Conservation (phyloP, 2,797 vertebrate species). For the Schizopygopsis malacanthus region DNA sequence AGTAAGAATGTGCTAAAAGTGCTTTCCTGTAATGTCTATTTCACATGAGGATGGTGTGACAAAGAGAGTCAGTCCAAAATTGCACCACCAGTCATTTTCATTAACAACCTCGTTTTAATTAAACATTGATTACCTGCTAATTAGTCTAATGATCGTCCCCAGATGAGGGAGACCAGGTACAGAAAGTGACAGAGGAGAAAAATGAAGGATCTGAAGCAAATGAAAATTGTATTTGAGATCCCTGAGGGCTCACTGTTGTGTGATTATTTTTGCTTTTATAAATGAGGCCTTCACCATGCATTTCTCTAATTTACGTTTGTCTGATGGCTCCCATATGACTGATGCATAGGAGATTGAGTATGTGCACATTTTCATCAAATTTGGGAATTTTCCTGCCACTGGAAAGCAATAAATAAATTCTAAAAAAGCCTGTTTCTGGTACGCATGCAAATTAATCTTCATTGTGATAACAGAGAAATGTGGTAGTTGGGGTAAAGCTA, state of each 20-base stretch:
- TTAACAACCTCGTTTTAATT: conserved; percentile 89
- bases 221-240: conserved; percentile 73
- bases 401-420: conserved; percentile 73
- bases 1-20: conserved; percentile 49
- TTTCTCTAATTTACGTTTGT: conserved; percentile 81
- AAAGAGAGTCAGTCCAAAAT: conserved; percentile 68
- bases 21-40: conserved; percentile 58
- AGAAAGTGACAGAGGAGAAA: conserved; percentile 75
- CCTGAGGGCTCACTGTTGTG: conserved; percentile 73
- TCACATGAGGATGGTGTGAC: conserved; percentile 58
- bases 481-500: conserved; percentile 61
- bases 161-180: conserved; percentile 81
- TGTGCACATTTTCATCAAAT: conserved; percentile 77
- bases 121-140: conserved; percentile 92
- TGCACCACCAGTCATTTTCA: conserved; percentile 80
- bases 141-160: conserved; percentile 88
- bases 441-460: conserved; percentile 67
- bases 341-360: conserved; percentile 74
- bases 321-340: conserved; percentile 77
- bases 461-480: conserved; percentile 66
- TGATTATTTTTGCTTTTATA: conserved; percentile 79
- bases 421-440: conserved; percentile 66
- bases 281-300: conserved; percentile 77
- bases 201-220: conserved; percentile 78
- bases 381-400: conserved; percentile 75